These are phyloP conservation scores for Schlechtendalia chinensis DNA, from an alignment of 1,140 invertebrate genomes.

Conservation along the genomic window DNA sequence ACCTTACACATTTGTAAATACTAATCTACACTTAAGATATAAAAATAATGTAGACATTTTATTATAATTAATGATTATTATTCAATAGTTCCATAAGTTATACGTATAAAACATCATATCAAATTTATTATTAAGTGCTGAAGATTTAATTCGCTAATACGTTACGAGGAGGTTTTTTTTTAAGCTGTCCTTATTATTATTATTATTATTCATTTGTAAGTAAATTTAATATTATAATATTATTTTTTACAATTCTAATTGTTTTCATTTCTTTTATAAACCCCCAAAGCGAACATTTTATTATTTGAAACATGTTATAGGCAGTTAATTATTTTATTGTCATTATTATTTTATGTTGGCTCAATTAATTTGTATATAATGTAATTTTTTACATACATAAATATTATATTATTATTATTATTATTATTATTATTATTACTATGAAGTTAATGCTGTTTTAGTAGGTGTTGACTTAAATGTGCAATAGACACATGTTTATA, in stretches of 20 bases:
- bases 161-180: neutral
- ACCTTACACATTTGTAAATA: neutral
- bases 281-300: neutral
- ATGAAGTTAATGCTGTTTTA: conserved; percentile 37
- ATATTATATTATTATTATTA: conserved; percentile 34
- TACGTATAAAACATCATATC: conserved; percentile 39
- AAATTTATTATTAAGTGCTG: conserved; percentile 29
- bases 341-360: conserved; percentile 41
- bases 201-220: conserved; percentile 9
- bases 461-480: conserved; percentile 38
- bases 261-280: conserved; percentile 13
- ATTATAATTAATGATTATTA: neutral
- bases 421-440: conserved; percentile 34
- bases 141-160: conserved; percentile 5
- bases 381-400: conserved; percentile 39
- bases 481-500: conserved; percentile 47
- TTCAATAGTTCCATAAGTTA: conserved; percentile 19
- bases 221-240: conserved; percentile 12
- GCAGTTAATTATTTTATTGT: conserved; percentile 12
- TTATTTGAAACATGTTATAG: conserved; percentile 29
- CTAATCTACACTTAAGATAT: neutral
- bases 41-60: conserved; percentile 17
- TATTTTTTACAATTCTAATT: conserved; percentile 13
- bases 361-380: conserved; percentile 47
- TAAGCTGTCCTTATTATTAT: neutral